Base-by-base conservation (phyloP, 2,888 invertebrate species). In the Euplagia quadripunctaria region DNA sequence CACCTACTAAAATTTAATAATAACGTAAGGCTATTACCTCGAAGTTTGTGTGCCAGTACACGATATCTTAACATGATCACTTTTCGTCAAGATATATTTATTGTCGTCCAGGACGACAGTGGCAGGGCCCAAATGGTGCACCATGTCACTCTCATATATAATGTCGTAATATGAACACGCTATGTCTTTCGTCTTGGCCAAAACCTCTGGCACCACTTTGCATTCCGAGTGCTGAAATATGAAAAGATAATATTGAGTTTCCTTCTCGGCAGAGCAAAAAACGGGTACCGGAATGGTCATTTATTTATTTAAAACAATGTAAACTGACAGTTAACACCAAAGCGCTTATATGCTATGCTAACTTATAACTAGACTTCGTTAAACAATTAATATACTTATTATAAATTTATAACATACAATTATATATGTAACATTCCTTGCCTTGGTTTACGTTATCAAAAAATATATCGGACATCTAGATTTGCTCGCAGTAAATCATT, bases 21-120 rank as follows among this genome's bases (percentile, higher is more conserved):
- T 31, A 31, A 31, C 31, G 31, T 31, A 31, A 51, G 11, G 17
- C 6, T 9, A 43, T 49, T 41, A 70, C 70, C 42, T 70, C 16
- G 64, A 52, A 42, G 8, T 3, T 0, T 52, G 63, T 2, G n/a
- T 55, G 6, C 96, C 96, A 4, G 85, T 88, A 86, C 98, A 98
- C 14, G 95, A 94, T 0, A 98, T 97, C 84, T 97, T 96, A 4
- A 97, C 97, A 87, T 97, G 97, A 89, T 98, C 98, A 77, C 97
- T 97, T 51, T 94, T 90, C 75, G 94, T 96, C 61, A 98, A 92
- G 16, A 94, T 94, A 87, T 98, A 98, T 1, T 94, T 94, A 7
- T 96, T 95, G 67, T 96, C 96, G 0, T 97, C 96, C 58, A 91
- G 91, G 0, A 97, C 94, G 0, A 95, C 95, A 0, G 94, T 94